Evolutionary conservation across 2,888 invertebrate species (phyloP).

Genomic region (Beris morrisii): DNA sequence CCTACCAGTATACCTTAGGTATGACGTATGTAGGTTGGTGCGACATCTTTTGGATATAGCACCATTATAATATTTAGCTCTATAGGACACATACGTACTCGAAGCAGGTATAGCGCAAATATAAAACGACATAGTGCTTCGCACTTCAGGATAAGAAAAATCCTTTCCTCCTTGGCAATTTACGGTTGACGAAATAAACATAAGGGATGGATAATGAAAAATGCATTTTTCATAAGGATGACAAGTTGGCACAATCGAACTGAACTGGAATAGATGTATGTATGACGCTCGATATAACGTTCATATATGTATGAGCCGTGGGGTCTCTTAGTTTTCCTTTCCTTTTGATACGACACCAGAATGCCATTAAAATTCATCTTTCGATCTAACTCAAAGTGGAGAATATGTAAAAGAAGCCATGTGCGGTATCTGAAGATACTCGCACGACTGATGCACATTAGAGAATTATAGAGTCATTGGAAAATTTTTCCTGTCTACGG

Average conservation of each 20-base stretch:
- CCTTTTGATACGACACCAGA: constrained; percentile 7
- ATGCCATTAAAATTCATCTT: constrained; percentile 21
- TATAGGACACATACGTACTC: too few relatives aligned
- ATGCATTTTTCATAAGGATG: constrained; percentile 31
- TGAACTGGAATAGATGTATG: constrained; percentile 4
- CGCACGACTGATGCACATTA: too few relatives aligned
- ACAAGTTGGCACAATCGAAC: constrained; percentile 18
- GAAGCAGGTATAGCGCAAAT: too few relatives aligned
- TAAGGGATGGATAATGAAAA: constrained; percentile 28
- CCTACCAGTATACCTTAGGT: too few relatives aligned
- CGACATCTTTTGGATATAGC: too few relatives aligned
- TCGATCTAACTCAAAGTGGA: neutral
- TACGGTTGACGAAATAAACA: constrained; percentile 19
- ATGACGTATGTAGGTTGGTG: too few relatives aligned
- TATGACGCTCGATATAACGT: constrained; percentile 9
- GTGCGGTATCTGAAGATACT: too few relatives aligned
- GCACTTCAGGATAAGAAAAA: constrained; percentile 13
- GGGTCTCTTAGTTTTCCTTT: neutral
- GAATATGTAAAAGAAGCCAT: too few relatives aligned
- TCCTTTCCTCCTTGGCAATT: constrained; percentile 16
- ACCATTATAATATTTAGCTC: too few relatives aligned
- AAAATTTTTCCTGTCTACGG: too few relatives aligned
- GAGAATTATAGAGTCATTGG: too few relatives aligned
- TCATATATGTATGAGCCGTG: neutral
- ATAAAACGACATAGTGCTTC: too few relatives aligned